Evolutionary conservation across 2,888 invertebrate species (phyloP).

Genomic region (Fabriciana adippe): DNA sequence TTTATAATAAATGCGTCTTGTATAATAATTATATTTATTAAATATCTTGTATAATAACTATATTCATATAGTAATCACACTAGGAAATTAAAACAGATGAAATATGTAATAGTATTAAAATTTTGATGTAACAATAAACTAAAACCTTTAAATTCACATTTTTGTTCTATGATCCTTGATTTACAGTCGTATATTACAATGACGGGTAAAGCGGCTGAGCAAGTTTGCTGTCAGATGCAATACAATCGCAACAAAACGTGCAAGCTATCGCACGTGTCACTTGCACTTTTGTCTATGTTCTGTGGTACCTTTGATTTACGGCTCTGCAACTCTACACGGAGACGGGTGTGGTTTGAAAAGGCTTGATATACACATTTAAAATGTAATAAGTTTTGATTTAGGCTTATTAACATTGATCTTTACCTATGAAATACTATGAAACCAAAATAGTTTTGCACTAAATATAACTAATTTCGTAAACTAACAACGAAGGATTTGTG

Average conservation of each 20-base stretch:
- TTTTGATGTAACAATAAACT: background rate
- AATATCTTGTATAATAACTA: too few relatives aligned
- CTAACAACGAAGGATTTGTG: too few relatives aligned
- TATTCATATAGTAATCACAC: too few relatives aligned
- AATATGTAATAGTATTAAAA: background rate
- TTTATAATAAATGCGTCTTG: too few relatives aligned
- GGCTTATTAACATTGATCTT: too few relatives aligned
- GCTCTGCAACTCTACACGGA: conserved; percentile 21
- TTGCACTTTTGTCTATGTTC: conserved; percentile 17
- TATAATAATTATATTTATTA: too few relatives aligned
- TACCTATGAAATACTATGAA: too few relatives aligned
- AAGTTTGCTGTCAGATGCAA: conserved; percentile 30
- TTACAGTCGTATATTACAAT: conserved; percentile 43
- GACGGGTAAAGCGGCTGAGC: conserved; percentile 44
- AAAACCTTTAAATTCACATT: conserved; percentile 1
- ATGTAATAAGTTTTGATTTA: background rate
- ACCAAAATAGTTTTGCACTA: too few relatives aligned
- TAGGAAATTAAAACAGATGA: background rate
- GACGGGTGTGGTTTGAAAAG: conserved; percentile 20
- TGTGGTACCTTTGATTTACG: conserved; percentile 20
- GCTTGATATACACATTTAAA: conserved; percentile 5
- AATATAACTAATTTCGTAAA: too few relatives aligned
- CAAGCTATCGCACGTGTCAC: conserved; percentile 16
- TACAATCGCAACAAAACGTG: conserved; percentile 15
- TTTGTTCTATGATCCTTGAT: conserved; percentile 45